A percentile compares a stretch with the other conserved stretches of the same genome.
Evolutionary conservation across 2,113 vertebrate genomes (phyloP).

Genomic region (Athene noctua): DNA sequence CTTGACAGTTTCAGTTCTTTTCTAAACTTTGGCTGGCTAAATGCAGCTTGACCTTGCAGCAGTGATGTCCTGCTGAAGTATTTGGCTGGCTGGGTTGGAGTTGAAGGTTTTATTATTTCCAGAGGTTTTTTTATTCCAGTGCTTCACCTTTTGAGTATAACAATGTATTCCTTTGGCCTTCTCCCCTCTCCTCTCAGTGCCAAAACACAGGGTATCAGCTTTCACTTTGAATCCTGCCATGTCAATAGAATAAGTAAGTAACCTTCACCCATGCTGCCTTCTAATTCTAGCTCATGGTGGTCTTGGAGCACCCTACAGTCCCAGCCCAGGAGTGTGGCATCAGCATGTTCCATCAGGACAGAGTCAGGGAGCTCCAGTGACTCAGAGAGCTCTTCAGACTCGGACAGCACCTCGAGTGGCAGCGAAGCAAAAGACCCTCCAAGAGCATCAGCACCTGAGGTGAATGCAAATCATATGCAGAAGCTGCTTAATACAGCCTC

Average conservation of each 20-base stretch:
- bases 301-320: slow-evolving; percentile 71
- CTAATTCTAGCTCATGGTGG: slow-evolving; percentile 55
- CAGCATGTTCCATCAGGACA: slow-evolving; percentile 80
- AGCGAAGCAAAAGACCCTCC: slow-evolving; percentile 69
- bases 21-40: not conserved
- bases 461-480: not conserved
- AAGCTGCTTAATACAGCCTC: not conserved
- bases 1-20: not conserved
- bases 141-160: not conserved
- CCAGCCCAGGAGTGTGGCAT: slow-evolving; percentile 66
- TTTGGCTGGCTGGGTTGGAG: not conserved
- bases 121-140: not conserved
- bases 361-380: slow-evolving; percentile 87
- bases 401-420: slow-evolving; percentile 82
- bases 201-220: not conserved
- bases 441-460: slow-evolving; percentile 38
- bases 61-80: not conserved
- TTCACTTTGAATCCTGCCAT: not conserved
- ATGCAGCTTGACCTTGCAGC: not conserved
- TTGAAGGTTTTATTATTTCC: not conserved
- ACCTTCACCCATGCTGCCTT: not conserved
- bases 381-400: slow-evolving; percentile 87
- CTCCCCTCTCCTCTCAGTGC: not conserved
- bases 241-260: not conserved
- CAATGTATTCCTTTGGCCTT: not conserved